A percentile compares a stretch with the other conserved stretches of the same genome.
phyloP scores from a whole-genome alignment of 2,888 invertebrate species.

The Arge pagana region DNA sequence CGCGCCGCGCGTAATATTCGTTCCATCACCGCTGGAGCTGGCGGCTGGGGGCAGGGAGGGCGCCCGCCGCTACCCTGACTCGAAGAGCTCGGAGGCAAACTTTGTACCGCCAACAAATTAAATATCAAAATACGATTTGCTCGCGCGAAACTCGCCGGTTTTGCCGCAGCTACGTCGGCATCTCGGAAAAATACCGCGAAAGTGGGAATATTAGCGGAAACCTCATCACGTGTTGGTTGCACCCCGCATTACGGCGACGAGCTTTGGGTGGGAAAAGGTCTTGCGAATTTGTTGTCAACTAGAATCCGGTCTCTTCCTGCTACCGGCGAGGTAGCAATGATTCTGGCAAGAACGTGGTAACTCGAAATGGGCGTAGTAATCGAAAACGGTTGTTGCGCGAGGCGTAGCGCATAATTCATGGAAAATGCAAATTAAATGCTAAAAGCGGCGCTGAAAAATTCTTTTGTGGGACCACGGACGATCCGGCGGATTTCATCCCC shows the following conservation, averaged over 20 bases:
- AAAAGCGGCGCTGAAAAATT: background rate
- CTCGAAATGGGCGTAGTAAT: too few relatives aligned
- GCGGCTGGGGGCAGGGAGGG: background rate
- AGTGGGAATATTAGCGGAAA: too few relatives aligned
- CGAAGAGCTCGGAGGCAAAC: slow-evolving; percentile 20
- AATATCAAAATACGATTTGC: slow-evolving; percentile 20
- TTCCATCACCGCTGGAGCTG: too few relatives aligned
- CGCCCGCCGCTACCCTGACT: slow-evolving; percentile 10
- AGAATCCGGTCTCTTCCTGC: too few relatives aligned
- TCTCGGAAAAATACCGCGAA: too few relatives aligned
- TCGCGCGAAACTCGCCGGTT: background rate
- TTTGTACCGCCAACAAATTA: slow-evolving; percentile 21
- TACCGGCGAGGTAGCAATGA: too few relatives aligned
- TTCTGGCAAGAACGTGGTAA: too few relatives aligned
- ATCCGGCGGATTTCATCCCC: too few relatives aligned
- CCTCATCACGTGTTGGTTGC: background rate
- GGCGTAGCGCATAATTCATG: slow-evolving; percentile 12
- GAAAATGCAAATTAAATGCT: slow-evolving; percentile 15
- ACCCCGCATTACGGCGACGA: background rate
- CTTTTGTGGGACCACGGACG: too few relatives aligned
- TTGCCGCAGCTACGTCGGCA: too few relatives aligned
- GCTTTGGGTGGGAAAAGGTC: background rate
- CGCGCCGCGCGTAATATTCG: background rate
- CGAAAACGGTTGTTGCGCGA: background rate
- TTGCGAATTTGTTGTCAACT: too few relatives aligned